Percentiles rank a stretch among this genome's conserved stretches.
These are phyloP conservation scores for Sebastes melanostomus DNA, from an alignment of 2,797 vertebrate genomes.

Conservation along the genomic window DNA sequence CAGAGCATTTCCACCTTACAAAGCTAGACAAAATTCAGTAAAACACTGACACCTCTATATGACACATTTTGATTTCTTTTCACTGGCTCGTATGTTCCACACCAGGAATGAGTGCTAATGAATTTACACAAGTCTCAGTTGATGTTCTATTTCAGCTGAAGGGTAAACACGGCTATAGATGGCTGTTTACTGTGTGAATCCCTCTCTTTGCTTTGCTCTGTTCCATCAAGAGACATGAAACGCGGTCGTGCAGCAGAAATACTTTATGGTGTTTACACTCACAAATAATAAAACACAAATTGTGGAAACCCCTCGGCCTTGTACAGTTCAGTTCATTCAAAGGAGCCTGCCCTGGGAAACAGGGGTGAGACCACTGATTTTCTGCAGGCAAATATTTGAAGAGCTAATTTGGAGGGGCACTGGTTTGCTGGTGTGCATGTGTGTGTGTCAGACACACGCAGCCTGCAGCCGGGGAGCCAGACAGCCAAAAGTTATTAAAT, in stretches of 20 bases:
- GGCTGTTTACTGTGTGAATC: slow-evolving; percentile 75
- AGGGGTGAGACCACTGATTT: slow-evolving; percentile 80
- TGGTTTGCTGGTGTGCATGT: slow-evolving; percentile 62
- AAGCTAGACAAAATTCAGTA: slow-evolving; percentile 7
- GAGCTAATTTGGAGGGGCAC: slow-evolving; percentile 83
- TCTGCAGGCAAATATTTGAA: slow-evolving; percentile 86
- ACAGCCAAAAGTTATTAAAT: slow-evolving; percentile 37
- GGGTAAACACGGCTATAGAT: slow-evolving; percentile 67
- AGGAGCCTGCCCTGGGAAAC: slow-evolving; percentile 78
- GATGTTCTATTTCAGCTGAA: slow-evolving; percentile 72
- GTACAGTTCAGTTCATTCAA: slow-evolving; percentile 81
- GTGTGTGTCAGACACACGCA: slow-evolving; percentile 30
- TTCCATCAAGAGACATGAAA: slow-evolving; percentile 75
- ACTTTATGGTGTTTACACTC: slow-evolving; percentile 82
- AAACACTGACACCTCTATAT: slow-evolving; percentile 46
- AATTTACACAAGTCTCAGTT: slow-evolving; percentile 64
- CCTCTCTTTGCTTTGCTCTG: slow-evolving; percentile 73
- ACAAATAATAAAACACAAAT: slow-evolving; percentile 86
- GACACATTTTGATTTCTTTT: slow-evolving; percentile 46
- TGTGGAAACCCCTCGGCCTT: slow-evolving; percentile 76
- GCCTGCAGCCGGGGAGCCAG: slow-evolving; percentile 1
- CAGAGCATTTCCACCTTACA: slow-evolving; percentile 6
- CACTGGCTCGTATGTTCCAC: slow-evolving; percentile 36
- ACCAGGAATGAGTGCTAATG: slow-evolving; percentile 57
- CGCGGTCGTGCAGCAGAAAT: slow-evolving; percentile 74